Evolutionary conservation across 2,797 vertebrate genomes (phyloP), one percentile per base, ranked within the genome.

Genomic region (Tarsius wallacei): DNA sequence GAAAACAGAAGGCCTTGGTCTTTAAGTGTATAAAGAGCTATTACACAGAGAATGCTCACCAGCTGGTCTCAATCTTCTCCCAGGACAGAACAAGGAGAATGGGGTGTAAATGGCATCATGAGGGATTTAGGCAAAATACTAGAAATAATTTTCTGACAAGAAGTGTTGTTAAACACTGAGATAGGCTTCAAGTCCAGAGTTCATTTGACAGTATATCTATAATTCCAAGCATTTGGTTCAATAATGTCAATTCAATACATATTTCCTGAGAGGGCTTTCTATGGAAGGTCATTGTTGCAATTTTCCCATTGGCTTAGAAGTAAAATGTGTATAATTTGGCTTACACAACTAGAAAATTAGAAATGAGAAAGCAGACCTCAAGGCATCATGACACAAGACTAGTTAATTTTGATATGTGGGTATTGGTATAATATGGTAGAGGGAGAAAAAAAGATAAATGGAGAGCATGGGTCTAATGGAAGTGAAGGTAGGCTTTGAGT

Each of bases 11-110:
- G 70, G 71, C 61, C 85, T 96, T 95, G 42, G 84, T 92, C 49
- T 98, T 94, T 96, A 96, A 91, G 81, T 96, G 31, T 94, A 94
- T 95, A 87, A 97, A 96, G 84, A 90, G 49, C 76, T 97, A 82
- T 96, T 90, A 97, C 81, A 93, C 64, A 90, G 87, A 96, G 66
- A 97, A 95, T 97, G 87, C 71, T 94, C 71, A 87, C 83, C 83
- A 97, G 87, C 90, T 97, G 93, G 83, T 92, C 77, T 97, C 92
- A 95, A 70, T 97, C 84, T 96, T 91, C 59, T 96, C 64, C 85
- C 93, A 89, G 70, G 74, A 61, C 89, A 89, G 13, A 94, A 81
- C 80, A 97, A 97, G 91, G 80, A 90, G 87, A 97, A 96, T 93
- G 59, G n/a, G 91, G 33, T 89, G 2, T 92, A 93, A 98, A 94